Base-by-base conservation (phyloP, 1,140 invertebrate genomes). In the Lerema accius region DNA sequence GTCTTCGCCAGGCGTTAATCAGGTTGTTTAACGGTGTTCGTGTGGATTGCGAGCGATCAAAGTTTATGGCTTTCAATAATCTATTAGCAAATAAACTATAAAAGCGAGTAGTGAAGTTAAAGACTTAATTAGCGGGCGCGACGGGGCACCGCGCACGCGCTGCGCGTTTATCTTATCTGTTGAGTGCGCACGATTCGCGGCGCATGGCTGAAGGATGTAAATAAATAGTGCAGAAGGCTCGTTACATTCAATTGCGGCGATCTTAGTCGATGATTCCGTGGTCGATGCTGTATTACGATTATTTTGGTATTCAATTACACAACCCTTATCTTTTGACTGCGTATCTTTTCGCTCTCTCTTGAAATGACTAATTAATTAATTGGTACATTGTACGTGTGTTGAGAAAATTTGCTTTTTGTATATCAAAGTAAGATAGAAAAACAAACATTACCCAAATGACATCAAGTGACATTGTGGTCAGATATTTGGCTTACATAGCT, bases 121-220 rank as follows among this genome's bases (percentile, higher is more conserved):
- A 84, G 84, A 85, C 77, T 89, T 87, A 89, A 89, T 89, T 89
- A 89, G 86, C 73, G 76, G 66, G 71, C 83, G 64, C 81, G 67
- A 69, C 77, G 75, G 83, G 85, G 68, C 67, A 65, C 65, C 46
- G 77, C 72, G 74, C 82, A 80, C 79, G 79, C 79, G 73, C 67
- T 65, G 55, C 66, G 63, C 63, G 61, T 75, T 72, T 86, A 86
- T 89, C 86, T 86, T 85, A 84, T 84, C 80, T 73, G 60, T 61
- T 71, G 67, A 64, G 62, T 63, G 62, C 67, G 76, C 77, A 81
- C 79, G 79, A 80, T 72, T 78, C 73, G 67, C 70, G 64, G 58
- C 46, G 65, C 73, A 73, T 71, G 73, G 73, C 69, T 63, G 61
- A 26, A 9, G 26, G 19, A 43, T 6, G 19, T 55, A 37, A 53